These are phyloP conservation scores for Oncorhynchus clarkii DNA, from an alignment of 2,113 vertebrate species.

Conservation along the genomic window DNA sequence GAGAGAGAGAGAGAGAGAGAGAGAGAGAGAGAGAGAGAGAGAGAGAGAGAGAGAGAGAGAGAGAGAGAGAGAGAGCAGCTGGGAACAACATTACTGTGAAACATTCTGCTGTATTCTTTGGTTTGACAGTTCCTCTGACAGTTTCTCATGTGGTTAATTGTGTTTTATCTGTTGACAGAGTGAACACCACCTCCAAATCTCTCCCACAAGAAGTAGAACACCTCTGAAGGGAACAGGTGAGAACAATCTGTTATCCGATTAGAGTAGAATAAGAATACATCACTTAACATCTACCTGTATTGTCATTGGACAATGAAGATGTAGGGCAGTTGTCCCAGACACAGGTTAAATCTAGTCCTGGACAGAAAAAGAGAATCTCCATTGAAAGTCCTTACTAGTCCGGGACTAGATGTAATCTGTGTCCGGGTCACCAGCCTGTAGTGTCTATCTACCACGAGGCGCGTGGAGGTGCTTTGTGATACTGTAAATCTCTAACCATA, in stretches of 20 bases:
- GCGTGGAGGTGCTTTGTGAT: not conserved
- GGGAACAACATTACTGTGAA: too few species aligned
- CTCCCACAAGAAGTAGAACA: not conserved
- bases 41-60: too few species aligned
- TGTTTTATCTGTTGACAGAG: constrained; percentile 1
- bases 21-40: too few species aligned
- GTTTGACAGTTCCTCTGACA: not conserved
- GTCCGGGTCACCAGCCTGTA: too few species aligned
- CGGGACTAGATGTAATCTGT: too few species aligned
- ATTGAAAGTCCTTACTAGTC: too few species aligned
- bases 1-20: too few species aligned
- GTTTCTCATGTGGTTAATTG: not conserved
- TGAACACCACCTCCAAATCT: constrained; percentile 2
- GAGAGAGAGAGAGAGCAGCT: too few species aligned
- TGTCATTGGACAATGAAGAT: not conserved
- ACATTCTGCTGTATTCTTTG: not conserved
- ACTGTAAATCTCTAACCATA: not conserved
- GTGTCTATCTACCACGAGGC: not conserved
- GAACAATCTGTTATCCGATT: not conserved
- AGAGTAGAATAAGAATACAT: not conserved
- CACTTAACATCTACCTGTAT: not conserved
- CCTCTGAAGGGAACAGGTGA: constrained; percentile 6
- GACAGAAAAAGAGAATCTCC: too few species aligned
- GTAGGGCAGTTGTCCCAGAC: too few species aligned
- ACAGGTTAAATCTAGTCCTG: too few species aligned